Base-by-base conservation (phyloP, 2,797 vertebrate genomes). In the Tinamus major region DNA sequence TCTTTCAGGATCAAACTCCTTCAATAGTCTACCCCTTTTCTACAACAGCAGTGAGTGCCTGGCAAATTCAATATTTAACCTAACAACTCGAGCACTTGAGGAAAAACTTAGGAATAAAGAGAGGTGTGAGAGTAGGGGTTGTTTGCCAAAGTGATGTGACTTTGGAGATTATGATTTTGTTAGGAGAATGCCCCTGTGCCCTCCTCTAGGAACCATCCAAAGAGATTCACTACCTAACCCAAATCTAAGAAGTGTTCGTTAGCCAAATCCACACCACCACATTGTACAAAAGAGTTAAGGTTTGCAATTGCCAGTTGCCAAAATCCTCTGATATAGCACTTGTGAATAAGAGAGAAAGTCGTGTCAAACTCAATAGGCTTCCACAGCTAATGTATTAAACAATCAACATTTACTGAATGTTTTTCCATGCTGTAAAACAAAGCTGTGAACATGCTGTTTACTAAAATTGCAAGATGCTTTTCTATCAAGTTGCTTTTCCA, bases 391-490 rank as follows among this genome's bases (percentile, higher is more conserved):
- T 62, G 33, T 44, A 72, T 79, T 78, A 94, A 51, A 51, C 90
- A 93, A 92, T 93, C 81, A 89, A 39, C 88, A 65, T 89, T 91
- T 85, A 51, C 53, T 39, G 70, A 95, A 39, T 48, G 53, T 76
- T 49, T 63, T 51, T 89, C 72, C 42, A 53, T 0, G 35, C 41
- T 0, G 0, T 86, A 93, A 95, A 93, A 56, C 74, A 94, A 85
- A 48, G 67, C 44, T 41, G 59, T 64, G 77, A 55, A 65, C 85
- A 91, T 85, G 85, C 90, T 94, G 79, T 91, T 95, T 87, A 71
- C 79, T 95, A 79, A 95, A 95, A 95, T 92, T 92, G 59, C 85
- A 70, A 79, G 56, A 77, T 94, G 85, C 78, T 96, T 95, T 95
- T 76, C 82, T 76, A 79, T 87, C 91, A 85, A 44, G 77, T 95